Evolutionary conservation across 2,113 vertebrate genomes (phyloP).

Genomic region (Oreochromis aureus): DNA sequence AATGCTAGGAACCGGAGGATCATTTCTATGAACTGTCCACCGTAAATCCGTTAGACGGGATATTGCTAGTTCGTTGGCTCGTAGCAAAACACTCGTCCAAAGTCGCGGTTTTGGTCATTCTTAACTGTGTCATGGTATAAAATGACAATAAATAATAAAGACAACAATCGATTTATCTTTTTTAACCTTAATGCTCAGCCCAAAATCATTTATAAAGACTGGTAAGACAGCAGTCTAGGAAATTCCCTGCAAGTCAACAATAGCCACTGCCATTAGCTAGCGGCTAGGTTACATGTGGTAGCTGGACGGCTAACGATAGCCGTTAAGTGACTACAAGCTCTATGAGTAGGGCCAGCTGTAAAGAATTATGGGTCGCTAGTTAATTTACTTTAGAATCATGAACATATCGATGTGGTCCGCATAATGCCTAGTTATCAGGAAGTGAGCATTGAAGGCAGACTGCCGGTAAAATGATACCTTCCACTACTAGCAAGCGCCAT

Average conservation of each 20-base stretch:
- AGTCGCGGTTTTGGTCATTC: background rate
- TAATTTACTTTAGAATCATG: background rate
- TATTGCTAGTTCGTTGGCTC: background rate
- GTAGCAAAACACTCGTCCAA: background rate
- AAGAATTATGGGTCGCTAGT: fast-evolving
- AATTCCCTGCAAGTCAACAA: slow-evolving; percentile 45
- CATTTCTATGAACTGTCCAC: slow-evolving; percentile 46
- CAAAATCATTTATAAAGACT: background rate
- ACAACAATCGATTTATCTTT: too few species aligned
- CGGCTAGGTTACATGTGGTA: slow-evolving; percentile 61
- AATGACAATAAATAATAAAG: background rate
- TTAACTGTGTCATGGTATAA: background rate
- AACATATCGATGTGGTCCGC: too few species aligned
- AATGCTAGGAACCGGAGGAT: slow-evolving; percentile 45
- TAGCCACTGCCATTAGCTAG: slow-evolving; percentile 38
- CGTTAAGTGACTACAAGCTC: background rate
- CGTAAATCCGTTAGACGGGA: slow-evolving; percentile 31
- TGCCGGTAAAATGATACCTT: background rate
- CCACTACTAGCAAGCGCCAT: slow-evolving; percentile 31
- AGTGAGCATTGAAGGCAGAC: background rate
- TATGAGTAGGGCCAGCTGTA: background rate
- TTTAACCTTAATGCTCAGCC: background rate
- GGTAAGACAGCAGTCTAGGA: background rate
- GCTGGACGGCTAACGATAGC: background rate
- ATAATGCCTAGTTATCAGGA: background rate